Percentiles rank a stretch among this genome's conserved stretches.
Evolutionary conservation across 1,140 invertebrate genomes (phyloP).

Genomic region (Nymphalis io): DNA sequence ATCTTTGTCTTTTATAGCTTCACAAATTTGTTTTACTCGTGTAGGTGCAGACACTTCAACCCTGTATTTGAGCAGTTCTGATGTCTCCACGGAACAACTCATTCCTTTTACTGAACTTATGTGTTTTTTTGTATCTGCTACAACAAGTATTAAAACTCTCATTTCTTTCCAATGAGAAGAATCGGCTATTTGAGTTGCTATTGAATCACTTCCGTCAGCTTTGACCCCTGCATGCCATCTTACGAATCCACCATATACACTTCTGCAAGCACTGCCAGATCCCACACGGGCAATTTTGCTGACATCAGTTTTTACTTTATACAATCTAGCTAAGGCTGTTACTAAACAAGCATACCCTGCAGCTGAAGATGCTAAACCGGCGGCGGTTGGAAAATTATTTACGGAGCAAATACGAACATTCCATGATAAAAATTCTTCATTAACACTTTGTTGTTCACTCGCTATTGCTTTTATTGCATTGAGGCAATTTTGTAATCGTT

Average conservation of each 20-base stretch:
- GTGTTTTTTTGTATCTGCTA: conserved; percentile 93
- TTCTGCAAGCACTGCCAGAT: conserved; percentile 98
- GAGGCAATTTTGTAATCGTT: conserved; percentile 89
- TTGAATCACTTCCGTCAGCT: conserved; percentile 89
- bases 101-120: conserved; percentile 95
- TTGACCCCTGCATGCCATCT: conserved; percentile 90
- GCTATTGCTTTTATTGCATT: conserved; percentile 84
- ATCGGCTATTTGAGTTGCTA: conserved; percentile 88
- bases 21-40: conserved; percentile 85
- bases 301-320: conserved; percentile 90
- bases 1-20: conserved; percentile 90
- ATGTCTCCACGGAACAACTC: conserved; percentile 91
- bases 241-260: conserved; percentile 95
- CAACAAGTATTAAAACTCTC: conserved; percentile 94
- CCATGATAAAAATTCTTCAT: conserved; percentile 81
- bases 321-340: conserved; percentile 88
- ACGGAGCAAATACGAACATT: conserved; percentile 94
- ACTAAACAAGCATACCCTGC: conserved; percentile 97
- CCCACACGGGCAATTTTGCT: conserved; percentile 92
- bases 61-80: conserved; percentile 90
- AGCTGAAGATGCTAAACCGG: conserved; percentile 98
- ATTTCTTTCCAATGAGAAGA: conserved; percentile 94
- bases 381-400: conserved; percentile 99
- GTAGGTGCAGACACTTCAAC: conserved; percentile 87
- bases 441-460: conserved; percentile 74